Evolutionary conservation across 64 coral and sea anemone genomes (phyloP).

Genomic region (Astreopora myriophthalma): DNA sequence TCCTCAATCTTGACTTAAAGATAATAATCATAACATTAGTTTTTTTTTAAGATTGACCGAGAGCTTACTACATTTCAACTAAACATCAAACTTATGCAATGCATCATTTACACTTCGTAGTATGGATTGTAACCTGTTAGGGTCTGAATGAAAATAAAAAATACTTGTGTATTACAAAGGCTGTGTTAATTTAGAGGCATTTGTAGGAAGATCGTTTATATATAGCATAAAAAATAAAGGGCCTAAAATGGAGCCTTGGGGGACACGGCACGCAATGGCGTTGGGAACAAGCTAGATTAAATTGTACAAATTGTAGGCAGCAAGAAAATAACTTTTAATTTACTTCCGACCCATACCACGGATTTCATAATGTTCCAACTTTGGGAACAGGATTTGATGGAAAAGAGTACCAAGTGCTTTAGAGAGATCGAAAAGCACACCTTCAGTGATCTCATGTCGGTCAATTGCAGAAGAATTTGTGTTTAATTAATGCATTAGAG

Average conservation of each 20-base stretch:
- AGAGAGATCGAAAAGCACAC: background rate
- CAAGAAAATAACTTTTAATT: background rate
- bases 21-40: background rate
- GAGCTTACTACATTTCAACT: background rate
- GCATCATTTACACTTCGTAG: conserved; percentile 5
- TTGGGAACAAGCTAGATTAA: background rate
- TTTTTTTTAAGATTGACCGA: background rate
- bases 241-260: background rate
- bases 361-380: background rate
- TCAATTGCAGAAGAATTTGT: background rate
- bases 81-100: background rate
- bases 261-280: no score
- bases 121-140: background rate
- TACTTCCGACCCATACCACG: background rate
- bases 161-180: background rate
- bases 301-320: background rate
- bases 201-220: background rate
- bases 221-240: background rate
- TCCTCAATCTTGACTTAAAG: background rate
- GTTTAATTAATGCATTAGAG: background rate
- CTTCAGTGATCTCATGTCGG: background rate
- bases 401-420: conserved; percentile 11
- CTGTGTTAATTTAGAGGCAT: background rate
- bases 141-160: conserved; percentile 1
- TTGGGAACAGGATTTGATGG: background rate